Evolutionary conservation across 2,797 vertebrate genomes (phyloP).

Genomic region (Trachops cirrhosus): DNA sequence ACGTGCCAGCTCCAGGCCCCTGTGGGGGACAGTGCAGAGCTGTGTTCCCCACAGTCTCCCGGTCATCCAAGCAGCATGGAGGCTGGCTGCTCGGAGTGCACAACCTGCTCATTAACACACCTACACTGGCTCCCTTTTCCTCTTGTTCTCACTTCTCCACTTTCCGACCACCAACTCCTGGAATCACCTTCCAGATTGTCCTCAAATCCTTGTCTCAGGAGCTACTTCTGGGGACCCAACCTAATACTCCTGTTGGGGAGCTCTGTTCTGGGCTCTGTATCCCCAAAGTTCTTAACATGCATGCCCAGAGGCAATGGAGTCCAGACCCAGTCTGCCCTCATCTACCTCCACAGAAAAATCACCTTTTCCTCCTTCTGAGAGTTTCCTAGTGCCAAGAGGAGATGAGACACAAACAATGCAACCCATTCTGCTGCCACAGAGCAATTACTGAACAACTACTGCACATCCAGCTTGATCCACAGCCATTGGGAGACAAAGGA

Average conservation of each 20-base stretch:
- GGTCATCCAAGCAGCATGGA: rapidly evolving
- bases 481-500: background rate
- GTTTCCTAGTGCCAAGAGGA: background rate
- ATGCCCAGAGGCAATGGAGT: background rate
- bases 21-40: rapidly evolving
- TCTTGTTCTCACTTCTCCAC: background rate
- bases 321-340: background rate
- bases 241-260: background rate
- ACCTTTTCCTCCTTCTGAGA: background rate
- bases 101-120: background rate
- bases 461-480: background rate
- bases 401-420: background rate
- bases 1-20: background rate
- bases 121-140: background rate
- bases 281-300: background rate
- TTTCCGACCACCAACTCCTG: background rate
- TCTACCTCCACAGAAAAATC: background rate
- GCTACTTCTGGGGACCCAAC: background rate
- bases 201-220: background rate
- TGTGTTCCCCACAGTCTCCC: background rate
- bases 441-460: background rate
- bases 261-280: background rate
- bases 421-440: background rate
- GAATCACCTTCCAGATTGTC: background rate
- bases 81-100: rapidly evolving